Conservation (phyloP, 2,113 vertebrate genomes). For the Trinectes maculatus region DNA sequence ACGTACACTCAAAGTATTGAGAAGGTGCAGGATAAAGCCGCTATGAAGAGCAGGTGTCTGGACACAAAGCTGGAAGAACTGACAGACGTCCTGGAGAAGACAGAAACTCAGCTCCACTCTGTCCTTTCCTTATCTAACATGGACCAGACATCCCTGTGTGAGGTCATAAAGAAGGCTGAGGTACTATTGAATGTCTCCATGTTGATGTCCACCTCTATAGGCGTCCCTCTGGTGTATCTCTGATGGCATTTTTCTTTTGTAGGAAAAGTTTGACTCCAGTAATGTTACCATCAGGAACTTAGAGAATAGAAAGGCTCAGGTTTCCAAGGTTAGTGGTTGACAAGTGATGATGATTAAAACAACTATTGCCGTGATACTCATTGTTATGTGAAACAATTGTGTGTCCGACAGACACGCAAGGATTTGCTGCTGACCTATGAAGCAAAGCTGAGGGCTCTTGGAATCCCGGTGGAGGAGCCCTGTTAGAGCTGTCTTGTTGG, state of each 20-base stretch:
- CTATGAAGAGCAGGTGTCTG: conserved; percentile 84
- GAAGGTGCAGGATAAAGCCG: conserved; percentile 85
- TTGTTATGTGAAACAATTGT: conserved; percentile 3
- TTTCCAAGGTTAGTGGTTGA: conserved; percentile 42
- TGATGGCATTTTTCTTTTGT: conserved; percentile 1
- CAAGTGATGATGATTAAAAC: neutral
- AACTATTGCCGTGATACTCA: neutral
- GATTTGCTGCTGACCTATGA: conserved; percentile 35
- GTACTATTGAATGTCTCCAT: conserved; percentile 63
- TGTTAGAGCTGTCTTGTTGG: neutral
- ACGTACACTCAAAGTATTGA: conserved; percentile 84
- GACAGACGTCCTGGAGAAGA: conserved; percentile 80
- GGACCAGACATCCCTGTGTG: conserved; percentile 79
- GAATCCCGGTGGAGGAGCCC: conserved; percentile 15
- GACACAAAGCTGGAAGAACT: conserved; percentile 85
- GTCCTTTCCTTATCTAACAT: conserved; percentile 84
- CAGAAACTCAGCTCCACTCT: conserved; percentile 85
- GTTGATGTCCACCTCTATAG: neutral
- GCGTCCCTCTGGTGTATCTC: neutral
- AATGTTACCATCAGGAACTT: conserved; percentile 41
- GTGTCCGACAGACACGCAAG: conserved; percentile 32
- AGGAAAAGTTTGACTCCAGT: conserved; percentile 39
- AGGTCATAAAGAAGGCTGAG: conserved; percentile 84
- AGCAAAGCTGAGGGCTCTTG: conserved; percentile 14
- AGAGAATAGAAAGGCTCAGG: conserved; percentile 24